phyloP scores from a whole-genome alignment of 1,140 invertebrate genomes.

The Magallana gigas region DNA sequence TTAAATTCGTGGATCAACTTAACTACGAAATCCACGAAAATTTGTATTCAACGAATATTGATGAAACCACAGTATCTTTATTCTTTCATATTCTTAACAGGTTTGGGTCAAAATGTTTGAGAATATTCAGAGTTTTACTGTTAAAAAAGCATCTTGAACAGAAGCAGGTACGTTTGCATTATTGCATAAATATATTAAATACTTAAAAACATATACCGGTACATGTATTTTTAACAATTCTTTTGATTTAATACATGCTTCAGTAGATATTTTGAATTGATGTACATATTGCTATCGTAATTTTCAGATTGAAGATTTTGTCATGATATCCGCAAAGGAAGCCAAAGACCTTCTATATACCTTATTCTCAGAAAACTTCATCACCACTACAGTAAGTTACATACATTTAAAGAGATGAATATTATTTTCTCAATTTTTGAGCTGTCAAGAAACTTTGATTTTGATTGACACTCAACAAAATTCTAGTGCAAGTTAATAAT shows the following conservation, averaged over 20 bases:
- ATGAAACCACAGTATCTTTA: background rate
- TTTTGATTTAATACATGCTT: background rate
- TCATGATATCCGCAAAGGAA: slow-evolving; percentile 93
- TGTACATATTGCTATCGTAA: background rate
- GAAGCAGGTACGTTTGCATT: slow-evolving; percentile 81
- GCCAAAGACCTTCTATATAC: slow-evolving; percentile 90
- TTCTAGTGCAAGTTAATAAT: background rate
- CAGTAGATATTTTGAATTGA: background rate
- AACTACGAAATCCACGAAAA: too few relatives aligned
- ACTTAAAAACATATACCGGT: too few relatives aligned
- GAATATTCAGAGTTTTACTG: slow-evolving; percentile 91
- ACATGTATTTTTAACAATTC: too few relatives aligned
- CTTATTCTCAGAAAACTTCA: slow-evolving; percentile 89
- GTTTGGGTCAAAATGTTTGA: slow-evolving; percentile 90
- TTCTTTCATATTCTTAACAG: slow-evolving; percentile 41
- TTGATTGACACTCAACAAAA: background rate
- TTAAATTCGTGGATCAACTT: too few relatives aligned
- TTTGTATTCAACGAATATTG: too few relatives aligned
- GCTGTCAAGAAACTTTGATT: background rate
- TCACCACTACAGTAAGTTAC: slow-evolving; percentile 74
- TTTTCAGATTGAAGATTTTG: slow-evolving; percentile 88
- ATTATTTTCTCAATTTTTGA: too few relatives aligned
- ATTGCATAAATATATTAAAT: background rate
- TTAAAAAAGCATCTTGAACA: slow-evolving; percentile 90
- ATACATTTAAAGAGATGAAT: background rate